Conservation (phyloP, 2,113 vertebrate species). For the Rattus rattus region DNA sequence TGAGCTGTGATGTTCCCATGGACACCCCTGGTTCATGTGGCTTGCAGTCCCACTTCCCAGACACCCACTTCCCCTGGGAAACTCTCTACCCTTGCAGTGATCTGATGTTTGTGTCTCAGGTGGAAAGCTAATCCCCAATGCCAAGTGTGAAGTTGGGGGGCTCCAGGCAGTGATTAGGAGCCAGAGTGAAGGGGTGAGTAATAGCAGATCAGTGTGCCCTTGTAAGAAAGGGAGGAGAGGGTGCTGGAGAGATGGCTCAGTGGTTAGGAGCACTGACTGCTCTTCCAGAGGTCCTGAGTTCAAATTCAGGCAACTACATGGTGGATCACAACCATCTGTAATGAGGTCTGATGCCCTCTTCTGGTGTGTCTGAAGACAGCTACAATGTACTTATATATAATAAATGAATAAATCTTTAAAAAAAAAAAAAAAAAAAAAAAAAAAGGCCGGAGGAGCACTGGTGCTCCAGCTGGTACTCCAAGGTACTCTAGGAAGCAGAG, state of each 20-base stretch:
- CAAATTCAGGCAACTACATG: too few species aligned
- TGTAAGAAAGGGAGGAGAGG: background rate
- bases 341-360: too few species aligned
- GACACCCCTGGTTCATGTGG: background rate
- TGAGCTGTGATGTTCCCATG: background rate
- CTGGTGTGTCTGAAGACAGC: too few species aligned
- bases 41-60: background rate
- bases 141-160: background rate
- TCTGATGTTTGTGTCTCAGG: background rate
- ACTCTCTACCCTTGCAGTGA: background rate
- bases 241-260: too few species aligned
- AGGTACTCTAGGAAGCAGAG: background rate
- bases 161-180: background rate
- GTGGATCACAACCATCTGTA: too few species aligned
- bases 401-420: too few species aligned
- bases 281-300: too few species aligned
- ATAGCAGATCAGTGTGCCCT: background rate
- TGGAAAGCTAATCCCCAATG: background rate
- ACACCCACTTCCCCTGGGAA: background rate
- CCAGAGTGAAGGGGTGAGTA: background rate
- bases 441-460: too few species aligned
- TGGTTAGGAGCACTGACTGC: too few species aligned
- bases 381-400: too few species aligned
- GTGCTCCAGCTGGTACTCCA: background rate
- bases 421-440: too few species aligned